These are phyloP conservation scores for Tauraco erythrolophus DNA, from an alignment of 2,113 vertebrate genomes.

Conservation along the genomic window DNA sequence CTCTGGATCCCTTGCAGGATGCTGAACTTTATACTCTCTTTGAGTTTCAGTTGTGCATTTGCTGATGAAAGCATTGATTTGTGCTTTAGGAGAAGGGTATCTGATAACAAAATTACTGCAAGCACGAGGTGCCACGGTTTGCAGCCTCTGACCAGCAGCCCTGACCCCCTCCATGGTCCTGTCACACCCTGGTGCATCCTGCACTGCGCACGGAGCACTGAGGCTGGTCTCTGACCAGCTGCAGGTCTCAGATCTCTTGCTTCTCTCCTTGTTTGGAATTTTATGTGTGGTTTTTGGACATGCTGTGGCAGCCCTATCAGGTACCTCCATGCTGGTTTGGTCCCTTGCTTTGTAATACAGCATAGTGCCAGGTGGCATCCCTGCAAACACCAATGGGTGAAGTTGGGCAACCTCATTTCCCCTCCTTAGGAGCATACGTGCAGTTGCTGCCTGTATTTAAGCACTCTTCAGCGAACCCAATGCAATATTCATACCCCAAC, in stretches of 20 bases:
- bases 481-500: background rate
- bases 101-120: background rate
- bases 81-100: background rate
- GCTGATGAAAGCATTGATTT: background rate
- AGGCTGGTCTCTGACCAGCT: fast-evolving
- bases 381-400: background rate
- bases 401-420: background rate
- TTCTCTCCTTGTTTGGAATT: background rate
- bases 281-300: background rate
- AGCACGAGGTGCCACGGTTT: fast-evolving
- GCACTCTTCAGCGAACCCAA: background rate
- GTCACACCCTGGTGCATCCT: fast-evolving
- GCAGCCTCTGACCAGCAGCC: background rate
- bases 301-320: background rate
- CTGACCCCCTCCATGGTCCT: background rate
- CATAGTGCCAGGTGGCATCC: background rate
- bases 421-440: background rate
- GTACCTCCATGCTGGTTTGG: background rate
- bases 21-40: background rate
- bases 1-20: background rate
- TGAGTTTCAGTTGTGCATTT: background rate
- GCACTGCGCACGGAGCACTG: fast-evolving
- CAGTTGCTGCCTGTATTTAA: background rate
- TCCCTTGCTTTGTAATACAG: background rate
- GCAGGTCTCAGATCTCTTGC: background rate